Conservation (phyloP, 2,797 vertebrate genomes). For the Sitta carolinensis region DNA sequence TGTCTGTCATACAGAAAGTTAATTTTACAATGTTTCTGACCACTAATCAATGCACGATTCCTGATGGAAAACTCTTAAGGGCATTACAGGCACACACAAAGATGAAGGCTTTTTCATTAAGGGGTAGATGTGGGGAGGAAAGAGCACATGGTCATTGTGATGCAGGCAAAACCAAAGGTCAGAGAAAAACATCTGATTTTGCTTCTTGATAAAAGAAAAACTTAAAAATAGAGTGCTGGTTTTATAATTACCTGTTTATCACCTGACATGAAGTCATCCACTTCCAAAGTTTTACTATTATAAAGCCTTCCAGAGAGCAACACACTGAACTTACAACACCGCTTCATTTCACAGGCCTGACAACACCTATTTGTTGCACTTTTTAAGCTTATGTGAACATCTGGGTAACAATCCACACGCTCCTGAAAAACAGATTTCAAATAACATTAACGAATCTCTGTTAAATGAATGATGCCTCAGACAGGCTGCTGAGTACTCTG, state of each 20-base stretch:
- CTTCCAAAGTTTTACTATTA: conserved; percentile 74
- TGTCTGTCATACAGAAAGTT: background rate
- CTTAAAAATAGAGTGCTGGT: background rate
- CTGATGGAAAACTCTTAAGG: background rate
- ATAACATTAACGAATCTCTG: background rate
- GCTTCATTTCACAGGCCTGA: conserved; percentile 80
- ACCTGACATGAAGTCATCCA: conserved; percentile 82
- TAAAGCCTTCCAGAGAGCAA: conserved; percentile 82
- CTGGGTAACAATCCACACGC: conserved; percentile 83
- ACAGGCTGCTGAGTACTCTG: background rate
- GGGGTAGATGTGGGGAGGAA: background rate
- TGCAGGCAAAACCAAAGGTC: background rate
- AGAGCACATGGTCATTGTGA: fast-evolving
- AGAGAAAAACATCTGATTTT: background rate
- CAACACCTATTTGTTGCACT: conserved; percentile 49
- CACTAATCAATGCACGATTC: background rate
- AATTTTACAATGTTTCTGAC: background rate
- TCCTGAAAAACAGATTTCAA: conserved; percentile 73
- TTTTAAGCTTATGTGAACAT: conserved; percentile 51
- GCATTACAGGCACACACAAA: background rate
- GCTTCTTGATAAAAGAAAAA: background rate
- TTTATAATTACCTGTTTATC: conserved; percentile 81
- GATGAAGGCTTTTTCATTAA: background rate
- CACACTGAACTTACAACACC: conserved; percentile 72
- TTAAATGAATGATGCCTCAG: background rate